phyloP scores from a whole-genome alignment of 2,797 vertebrate genomes.

The Enteromius trimaculatus region DNA sequence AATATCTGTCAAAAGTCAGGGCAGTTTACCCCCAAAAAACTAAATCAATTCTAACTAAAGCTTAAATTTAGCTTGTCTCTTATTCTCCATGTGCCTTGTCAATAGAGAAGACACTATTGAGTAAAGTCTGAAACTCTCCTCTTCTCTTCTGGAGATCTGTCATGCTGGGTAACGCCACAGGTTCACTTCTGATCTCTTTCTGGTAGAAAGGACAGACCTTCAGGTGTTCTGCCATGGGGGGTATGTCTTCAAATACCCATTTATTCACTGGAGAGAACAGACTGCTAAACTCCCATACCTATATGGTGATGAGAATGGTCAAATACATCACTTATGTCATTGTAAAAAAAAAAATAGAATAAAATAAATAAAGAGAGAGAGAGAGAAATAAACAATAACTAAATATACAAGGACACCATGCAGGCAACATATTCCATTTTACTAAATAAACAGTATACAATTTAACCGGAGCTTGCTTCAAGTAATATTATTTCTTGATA shows the following conservation, averaged over 20 bases:
- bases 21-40: neutral
- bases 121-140: constrained; percentile 70
- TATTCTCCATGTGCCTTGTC: constrained; percentile 6
- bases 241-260: constrained; percentile 80
- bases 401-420: too few relatives aligned
- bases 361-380: neutral
- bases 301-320: constrained; percentile 4
- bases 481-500: neutral
- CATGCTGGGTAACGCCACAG: constrained; percentile 78
- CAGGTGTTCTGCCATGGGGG: constrained; percentile 87
- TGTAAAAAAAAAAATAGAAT: neutral
- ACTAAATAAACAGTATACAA: neutral
- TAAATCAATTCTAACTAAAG: neutral
- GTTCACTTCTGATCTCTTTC: constrained; percentile 79
- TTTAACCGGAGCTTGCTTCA: neutral
- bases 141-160: constrained; percentile 59
- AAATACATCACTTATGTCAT: neutral
- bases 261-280: constrained; percentile 85
- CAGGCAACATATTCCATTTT: neutral
- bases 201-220: constrained; percentile 86
- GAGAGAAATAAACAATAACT: neutral
- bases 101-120: constrained; percentile 57
- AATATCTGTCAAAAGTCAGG: neutral
- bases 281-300: constrained; percentile 95
- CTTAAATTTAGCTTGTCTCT: neutral